Base-by-base conservation (phyloP, 2,797 vertebrate genomes). In the Crossoptilon crossoptilon region DNA sequence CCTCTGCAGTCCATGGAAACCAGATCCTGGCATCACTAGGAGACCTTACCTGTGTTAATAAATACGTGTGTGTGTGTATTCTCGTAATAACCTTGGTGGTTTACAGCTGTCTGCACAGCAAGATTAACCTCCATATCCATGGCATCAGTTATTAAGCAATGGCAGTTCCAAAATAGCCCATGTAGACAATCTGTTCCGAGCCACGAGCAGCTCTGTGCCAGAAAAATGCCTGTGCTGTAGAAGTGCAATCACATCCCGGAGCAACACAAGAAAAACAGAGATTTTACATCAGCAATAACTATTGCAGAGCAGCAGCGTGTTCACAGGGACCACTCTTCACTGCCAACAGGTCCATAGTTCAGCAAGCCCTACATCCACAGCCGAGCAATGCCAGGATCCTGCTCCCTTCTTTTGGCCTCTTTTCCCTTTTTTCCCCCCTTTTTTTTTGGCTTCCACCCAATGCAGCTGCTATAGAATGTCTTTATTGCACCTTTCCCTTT, bases 161-260 rank as follows among this genome's bases (percentile, higher is more conserved):
- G 14, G 49, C 80, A 78, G 73, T n/a, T 96, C 93, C 94, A 88
- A 90, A 94, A 87, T 69, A 90, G 66, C 82, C 90, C 1, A 1
- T 68, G 59, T 51, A 72, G 88, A 59, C 4, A 3, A 59, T 59
- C 56, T 37, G 75, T 56, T 55, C 77, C 8, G 37, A 90, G 73
- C 73, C 80, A 53, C 2, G 0, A 17, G 89, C 4, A 0, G n/a
- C 21, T 58, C 44, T 0, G 0, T 88, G 92, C 90, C 94, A 96
- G 83, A 69, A 91, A 88, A 85, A 62, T 80, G 69, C 93, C 63
- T 74, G 66, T 58, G 91, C 88, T 88, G 29, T 71, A 86, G 49
- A 58, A 80, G 35, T 6, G 37, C 79, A 41, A 9, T 41, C 64
- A 69, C 33, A 72, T 69, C 80, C 73, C 9, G 2, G 83, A 79